Evolutionary conservation across 1,140 invertebrate species (phyloP).

Genomic region (Drosophila pachea): DNA sequence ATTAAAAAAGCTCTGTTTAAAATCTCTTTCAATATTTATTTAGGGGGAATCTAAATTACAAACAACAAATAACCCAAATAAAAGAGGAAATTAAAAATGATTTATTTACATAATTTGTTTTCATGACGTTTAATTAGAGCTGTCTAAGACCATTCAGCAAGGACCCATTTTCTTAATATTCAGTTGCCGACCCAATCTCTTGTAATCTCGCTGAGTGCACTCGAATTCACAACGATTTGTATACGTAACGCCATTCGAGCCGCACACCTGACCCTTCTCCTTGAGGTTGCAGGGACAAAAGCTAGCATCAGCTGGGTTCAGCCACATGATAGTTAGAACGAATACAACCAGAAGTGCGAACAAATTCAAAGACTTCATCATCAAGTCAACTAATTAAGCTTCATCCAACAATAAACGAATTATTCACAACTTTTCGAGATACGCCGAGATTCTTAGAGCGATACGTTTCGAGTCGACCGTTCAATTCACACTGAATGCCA

Average conservation of each 20-base stretch:
- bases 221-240: constrained; percentile 73
- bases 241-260: constrained; percentile 68
- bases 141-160: constrained; percentile 31
- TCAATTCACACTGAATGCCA: constrained; percentile 53
- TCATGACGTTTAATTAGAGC: not conserved
- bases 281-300: constrained; percentile 65
- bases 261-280: constrained; percentile 61
- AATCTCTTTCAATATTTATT: not conserved
- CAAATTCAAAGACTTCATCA: constrained; percentile 61
- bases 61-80: too few species aligned
- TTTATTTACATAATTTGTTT: not conserved
- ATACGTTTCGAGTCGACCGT: constrained; percentile 22
- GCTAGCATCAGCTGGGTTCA: constrained; percentile 40
- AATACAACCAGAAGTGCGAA: constrained; percentile 32
- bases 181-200: constrained; percentile 47
- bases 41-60: too few species aligned
- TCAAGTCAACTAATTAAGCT: constrained; percentile 26
- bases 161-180: constrained; percentile 43
- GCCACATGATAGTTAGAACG: constrained; percentile 33
- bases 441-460: constrained; percentile 10
- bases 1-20: not conserved
- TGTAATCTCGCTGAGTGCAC: constrained; percentile 66
- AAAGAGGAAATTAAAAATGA: not conserved
- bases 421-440: not conserved
- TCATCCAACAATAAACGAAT: not conserved